Evolutionary conservation across 2,113 vertebrate genomes (phyloP), one percentile per base, ranked within the genome.

Genomic region (Toxostoma redivivum): DNA sequence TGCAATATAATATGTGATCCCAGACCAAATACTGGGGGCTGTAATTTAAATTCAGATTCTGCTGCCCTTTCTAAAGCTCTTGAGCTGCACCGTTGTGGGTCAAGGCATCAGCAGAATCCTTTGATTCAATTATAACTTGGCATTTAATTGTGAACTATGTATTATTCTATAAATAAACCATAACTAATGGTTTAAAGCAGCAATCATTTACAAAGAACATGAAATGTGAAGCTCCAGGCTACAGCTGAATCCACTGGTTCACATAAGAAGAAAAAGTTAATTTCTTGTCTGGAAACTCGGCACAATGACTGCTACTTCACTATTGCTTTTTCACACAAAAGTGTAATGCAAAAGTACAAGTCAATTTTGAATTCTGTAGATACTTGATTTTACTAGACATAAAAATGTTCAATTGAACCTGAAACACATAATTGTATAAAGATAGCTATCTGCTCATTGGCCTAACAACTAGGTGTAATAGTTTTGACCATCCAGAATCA

Each of bases 111-210:
- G 89, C 93, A 95, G 81, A 95, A 95, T 94, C 87, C 78, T 95
- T 90, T 96, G 95, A 88, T 95, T 94, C 91, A 95, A 91, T 95
- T 97, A 94, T 48, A 80, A 73, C 66, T 82, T 92, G 66, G 62
- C 70, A 87, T 95, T 96, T 95, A 95, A 84, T 97, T 95, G 88
- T 91, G 88, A 85, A 72, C 81, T 87, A 53, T 72, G 83, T 76
- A 87, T 95, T 95, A 79, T 88, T 90, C 91, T 89, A 91, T 90
- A 94, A 95, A 96, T 91, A 96, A 91, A 87, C 84, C 81, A 73
- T 89, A 95, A 65, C 84, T 42, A 90, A 73, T 91, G 84, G 66
- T 87, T 95, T 96, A 88, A 94, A 91, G 50, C 62, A 84, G 65
- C 69, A 95, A 3, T 87, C 25, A 61, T 85, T 85, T 94, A 80